Percentiles rank a stretch among this genome's conserved stretches.
Conservation (phyloP, 2,888 invertebrate genomes). For the Macroteleia sp. region DNA sequence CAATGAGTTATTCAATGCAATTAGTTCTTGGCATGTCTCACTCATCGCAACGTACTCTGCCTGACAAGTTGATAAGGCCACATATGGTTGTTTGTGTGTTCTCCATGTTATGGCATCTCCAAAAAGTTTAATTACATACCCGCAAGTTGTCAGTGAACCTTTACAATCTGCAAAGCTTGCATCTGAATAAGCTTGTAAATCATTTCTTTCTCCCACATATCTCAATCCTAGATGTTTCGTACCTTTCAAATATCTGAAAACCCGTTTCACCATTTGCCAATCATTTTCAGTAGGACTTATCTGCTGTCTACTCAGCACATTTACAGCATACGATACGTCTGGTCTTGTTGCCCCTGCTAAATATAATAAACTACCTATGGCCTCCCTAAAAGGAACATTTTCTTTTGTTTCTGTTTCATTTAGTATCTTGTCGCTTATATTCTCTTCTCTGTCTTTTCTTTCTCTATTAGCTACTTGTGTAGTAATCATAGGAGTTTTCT, state of each 20-base stretch:
- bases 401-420: too few species aligned
- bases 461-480: slow-evolving; percentile 16
- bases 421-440: background rate
- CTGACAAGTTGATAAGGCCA: too few species aligned
- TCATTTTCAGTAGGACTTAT: slow-evolving; percentile 45
- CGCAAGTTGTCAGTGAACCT: slow-evolving; percentile 50
- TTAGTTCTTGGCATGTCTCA: slow-evolving; percentile 57
- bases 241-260: slow-evolving; percentile 14
- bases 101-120: slow-evolving; percentile 58
- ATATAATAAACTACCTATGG: slow-evolving; percentile 63
- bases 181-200: slow-evolving; percentile 62
- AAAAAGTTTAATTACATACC: slow-evolving; percentile 53
- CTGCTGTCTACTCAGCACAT: slow-evolving; percentile 13
- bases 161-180: slow-evolving; percentile 64
- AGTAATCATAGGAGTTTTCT: slow-evolving; percentile 55
- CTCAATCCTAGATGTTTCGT: slow-evolving; percentile 15
- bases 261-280: slow-evolving; percentile 27
- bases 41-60: slow-evolving; percentile 11
- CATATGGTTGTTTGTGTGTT: background rate
- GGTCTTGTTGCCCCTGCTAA: slow-evolving; percentile 41
- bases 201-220: slow-evolving; percentile 13
- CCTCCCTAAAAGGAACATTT: slow-evolving; percentile 55
- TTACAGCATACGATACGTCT: slow-evolving; percentile 9
- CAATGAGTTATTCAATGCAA: slow-evolving; percentile 56
- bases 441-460: background rate